Evolutionary conservation across 2,797 vertebrate genomes (phyloP), one percentile per base, ranked within the genome.

Genomic region (Ctenochaetus hawaiiensis): DNA sequence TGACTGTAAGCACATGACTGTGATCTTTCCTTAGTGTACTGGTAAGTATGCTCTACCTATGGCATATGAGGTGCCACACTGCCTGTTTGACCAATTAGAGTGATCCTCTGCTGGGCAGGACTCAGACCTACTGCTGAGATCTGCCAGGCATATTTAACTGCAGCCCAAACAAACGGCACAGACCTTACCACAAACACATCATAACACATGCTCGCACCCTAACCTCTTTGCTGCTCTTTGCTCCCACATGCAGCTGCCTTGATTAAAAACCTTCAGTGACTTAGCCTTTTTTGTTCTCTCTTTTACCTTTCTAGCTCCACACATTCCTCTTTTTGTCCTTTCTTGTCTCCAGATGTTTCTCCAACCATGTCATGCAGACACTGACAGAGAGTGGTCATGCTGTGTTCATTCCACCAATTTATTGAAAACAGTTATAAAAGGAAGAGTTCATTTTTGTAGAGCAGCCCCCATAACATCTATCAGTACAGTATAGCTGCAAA

Each of bases 331-430:
- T 77, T 54, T 70, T 59, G 34, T 71, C 77, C 72, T 72, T 63
- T 79, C 84, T 78, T 78, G 79, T 75, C 77, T 87, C 90, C 91
- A 94, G 90, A 94, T 93, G 85, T 93, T 93, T 85, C 72, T 85
- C 65, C 59, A 67, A 84, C 49, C 67, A 23, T 80, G 69, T 80
- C 81, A 81, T 22, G 56, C 67, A 82, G 78, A 59, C 56, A 66
- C 58, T 72, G 78, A 89, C 81, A 88, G 52, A 76, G 65, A 59
- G 48, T 51, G 20, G 66, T 58, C 61, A 48, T 67, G 80, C 57
- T n/a, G 20, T 73, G 77, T 68, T 90, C 79, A 80, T 84, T 83
- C 76, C 76, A 78, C 78, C 59, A 59, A 86, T 91, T 92, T 84
- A 93, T 88, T 92, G 77, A 84, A 92, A 92, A 80, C 89, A 92